A percentile compares a stretch with the other conserved stretches of the same genome.
These are phyloP conservation scores for Lontra canadensis DNA, from an alignment of 2,113 vertebrate species.

Conservation along the genomic window DNA sequence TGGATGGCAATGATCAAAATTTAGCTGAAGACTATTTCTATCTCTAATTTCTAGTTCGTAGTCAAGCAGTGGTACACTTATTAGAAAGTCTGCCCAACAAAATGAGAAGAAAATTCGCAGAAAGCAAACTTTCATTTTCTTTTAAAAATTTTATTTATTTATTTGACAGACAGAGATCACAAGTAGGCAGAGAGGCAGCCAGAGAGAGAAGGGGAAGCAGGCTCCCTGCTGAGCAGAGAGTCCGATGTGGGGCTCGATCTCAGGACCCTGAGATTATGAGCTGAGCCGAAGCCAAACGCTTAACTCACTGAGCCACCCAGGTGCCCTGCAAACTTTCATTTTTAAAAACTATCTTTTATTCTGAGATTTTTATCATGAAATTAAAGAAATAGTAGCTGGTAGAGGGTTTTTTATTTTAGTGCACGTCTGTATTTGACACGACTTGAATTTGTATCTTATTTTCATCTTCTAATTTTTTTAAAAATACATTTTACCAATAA, in stretches of 20 bases:
- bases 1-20: background rate
- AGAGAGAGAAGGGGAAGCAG: no score
- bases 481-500: background rate
- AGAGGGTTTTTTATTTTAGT: background rate
- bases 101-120: background rate
- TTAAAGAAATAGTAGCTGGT: background rate
- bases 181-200: no score
- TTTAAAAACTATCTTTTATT: background rate
- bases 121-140: background rate
- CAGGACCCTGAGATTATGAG: no score
- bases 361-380: background rate
- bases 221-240: no score
- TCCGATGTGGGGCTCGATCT: no score
- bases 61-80: no score
- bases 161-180: no score
- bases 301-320: no score
- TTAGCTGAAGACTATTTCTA: constrained; percentile 22
- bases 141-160: no score
- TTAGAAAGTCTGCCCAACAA: background rate
- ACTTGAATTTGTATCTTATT: background rate
- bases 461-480: background rate
- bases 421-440: background rate
- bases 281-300: no score
- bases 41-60: background rate
- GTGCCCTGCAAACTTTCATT: background rate